phyloP scores from a whole-genome alignment of 1,140 invertebrate species.

The Penaeus indicus region DNA sequence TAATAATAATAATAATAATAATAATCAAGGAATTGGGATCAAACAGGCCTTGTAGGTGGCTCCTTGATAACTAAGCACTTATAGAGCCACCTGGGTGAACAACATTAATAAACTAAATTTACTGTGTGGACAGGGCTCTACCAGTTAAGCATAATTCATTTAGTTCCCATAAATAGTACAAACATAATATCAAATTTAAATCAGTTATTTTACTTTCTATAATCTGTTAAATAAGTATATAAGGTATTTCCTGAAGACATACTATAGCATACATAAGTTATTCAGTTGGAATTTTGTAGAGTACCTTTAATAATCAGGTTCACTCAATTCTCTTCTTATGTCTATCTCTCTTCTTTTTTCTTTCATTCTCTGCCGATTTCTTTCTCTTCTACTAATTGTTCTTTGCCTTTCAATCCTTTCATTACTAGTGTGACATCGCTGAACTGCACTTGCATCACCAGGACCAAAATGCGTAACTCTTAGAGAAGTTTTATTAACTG shows the following conservation, averaged over 20 bases:
- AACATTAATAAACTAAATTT: no score
- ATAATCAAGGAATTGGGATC: no score
- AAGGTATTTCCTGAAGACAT: neutral
- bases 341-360: slow-evolving; percentile 69
- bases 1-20: no score
- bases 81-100: no score
- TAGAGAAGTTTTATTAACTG: slow-evolving; percentile 72
- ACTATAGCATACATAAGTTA: neutral
- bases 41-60: no score
- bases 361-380: slow-evolving; percentile 64
- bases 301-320: slow-evolving; percentile 68
- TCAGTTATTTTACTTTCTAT: neutral
- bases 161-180: neutral
- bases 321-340: slow-evolving; percentile 70
- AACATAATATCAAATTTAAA: neutral
- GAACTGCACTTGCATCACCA: slow-evolving; percentile 70
- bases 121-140: no score
- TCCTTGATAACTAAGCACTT: no score
- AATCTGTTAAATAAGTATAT: neutral
- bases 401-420: slow-evolving; percentile 70
- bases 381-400: slow-evolving; percentile 66
- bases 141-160: no score
- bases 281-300: slow-evolving; percentile 30
- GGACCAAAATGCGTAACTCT: slow-evolving; percentile 79
- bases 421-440: neutral